Conservation (phyloP, 1,140 invertebrate genomes). For the Drosophila tsacasi region DNA sequence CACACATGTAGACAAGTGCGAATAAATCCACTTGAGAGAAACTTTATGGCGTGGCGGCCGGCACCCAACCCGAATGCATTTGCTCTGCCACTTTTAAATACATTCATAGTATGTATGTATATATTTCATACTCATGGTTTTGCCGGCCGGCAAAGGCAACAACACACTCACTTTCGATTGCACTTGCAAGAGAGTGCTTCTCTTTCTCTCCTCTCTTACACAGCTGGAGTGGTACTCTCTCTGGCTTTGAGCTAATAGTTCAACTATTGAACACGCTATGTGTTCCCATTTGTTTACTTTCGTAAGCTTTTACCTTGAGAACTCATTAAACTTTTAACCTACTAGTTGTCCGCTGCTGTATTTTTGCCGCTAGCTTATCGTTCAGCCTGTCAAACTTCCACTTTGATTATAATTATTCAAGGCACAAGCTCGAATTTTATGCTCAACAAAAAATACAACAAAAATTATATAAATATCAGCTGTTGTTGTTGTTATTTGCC, state of each 20-base stretch:
- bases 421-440: conserved; percentile 45
- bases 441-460: conserved; percentile 25
- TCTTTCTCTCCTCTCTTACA: conserved; percentile 15
- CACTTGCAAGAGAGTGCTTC: conserved; percentile 7
- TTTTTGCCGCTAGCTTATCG: conserved; percentile 35
- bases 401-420: conserved; percentile 58
- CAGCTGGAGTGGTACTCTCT: not conserved
- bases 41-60: conserved; percentile 11
- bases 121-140: conserved; percentile 19
- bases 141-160: conserved; percentile 68
- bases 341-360: conserved; percentile 24
- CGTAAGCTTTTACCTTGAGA: conserved; percentile 67
- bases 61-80: conserved; percentile 24
- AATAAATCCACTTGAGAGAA: conserved; percentile 28
- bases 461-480: conserved; percentile 39
- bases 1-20: conserved; percentile 13
- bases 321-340: conserved; percentile 79
- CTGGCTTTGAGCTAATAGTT: conserved; percentile 1
- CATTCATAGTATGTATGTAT: not conserved
- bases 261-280: conserved; percentile 30
- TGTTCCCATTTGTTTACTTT: conserved; percentile 71
- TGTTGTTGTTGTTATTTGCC: conserved; percentile 53
- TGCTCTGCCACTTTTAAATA: conserved; percentile 2
- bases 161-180: conserved; percentile 28
- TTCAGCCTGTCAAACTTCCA: conserved; percentile 49